Conservation (phyloP, 2,113 vertebrate species). For the Malurus elegans region DNA sequence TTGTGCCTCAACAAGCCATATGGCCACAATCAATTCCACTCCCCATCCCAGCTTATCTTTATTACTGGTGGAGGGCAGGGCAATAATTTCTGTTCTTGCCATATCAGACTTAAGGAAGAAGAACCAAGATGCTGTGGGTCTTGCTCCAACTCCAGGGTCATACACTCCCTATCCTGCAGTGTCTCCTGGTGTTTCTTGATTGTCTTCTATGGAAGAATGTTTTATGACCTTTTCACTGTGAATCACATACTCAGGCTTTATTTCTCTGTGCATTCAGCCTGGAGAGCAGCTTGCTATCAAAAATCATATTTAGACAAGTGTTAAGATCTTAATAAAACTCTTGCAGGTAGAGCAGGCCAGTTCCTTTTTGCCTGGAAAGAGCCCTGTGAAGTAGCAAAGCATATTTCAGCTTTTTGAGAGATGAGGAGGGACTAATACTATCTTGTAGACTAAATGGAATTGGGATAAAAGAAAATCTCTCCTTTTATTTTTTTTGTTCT, state of each 20-base stretch:
- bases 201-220: neutral
- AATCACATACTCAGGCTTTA: neutral
- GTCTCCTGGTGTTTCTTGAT: slow-evolving; percentile 8
- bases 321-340: neutral
- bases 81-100: slow-evolving; percentile 25
- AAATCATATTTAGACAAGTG: neutral
- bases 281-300: neutral
- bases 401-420: neutral
- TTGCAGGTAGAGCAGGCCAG: neutral
- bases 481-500: no score
- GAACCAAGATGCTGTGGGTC: slow-evolving; percentile 25
- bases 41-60: slow-evolving; percentile 58
- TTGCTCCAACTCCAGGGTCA: slow-evolving; percentile 7
- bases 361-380: neutral
- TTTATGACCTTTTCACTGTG: neutral
- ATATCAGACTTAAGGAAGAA: neutral
- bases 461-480: neutral
- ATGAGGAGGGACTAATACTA: neutral
- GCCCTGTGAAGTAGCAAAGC: neutral
- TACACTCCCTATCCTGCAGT: slow-evolving; percentile 9
- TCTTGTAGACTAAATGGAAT: neutral
- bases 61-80: slow-evolving; percentile 50
- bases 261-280: neutral
- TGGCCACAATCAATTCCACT: slow-evolving; percentile 60
- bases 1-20: slow-evolving; percentile 49